Percentiles rank a stretch among this genome's conserved stretches.
These are phyloP conservation scores for Dioctria rufipes DNA, from an alignment of 2,888 invertebrate genomes.

Conservation along the genomic window DNA sequence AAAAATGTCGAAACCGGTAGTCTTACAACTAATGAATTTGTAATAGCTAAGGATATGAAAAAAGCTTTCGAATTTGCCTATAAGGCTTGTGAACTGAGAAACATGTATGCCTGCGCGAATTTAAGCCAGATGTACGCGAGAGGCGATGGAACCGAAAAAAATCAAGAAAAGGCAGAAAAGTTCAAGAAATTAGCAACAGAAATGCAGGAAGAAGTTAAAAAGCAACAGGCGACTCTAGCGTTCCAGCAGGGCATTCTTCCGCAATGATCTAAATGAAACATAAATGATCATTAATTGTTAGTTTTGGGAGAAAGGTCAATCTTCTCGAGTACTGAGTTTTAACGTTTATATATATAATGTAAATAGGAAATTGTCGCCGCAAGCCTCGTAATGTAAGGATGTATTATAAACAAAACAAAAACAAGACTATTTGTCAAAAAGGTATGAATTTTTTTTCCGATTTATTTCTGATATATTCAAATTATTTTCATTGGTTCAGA, in stretches of 20 bases:
- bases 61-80: slow-evolving; percentile 85
- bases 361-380: slow-evolving; percentile 22
- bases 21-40: slow-evolving; percentile 71
- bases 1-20: slow-evolving; percentile 72
- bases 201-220: slow-evolving; percentile 78
- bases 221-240: slow-evolving; percentile 72
- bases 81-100: slow-evolving; percentile 87
- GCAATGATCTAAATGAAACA: too few relatives aligned
- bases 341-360: slow-evolving; percentile 6
- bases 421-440: too few relatives aligned
- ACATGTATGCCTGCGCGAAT: slow-evolving; percentile 92
- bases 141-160: slow-evolving; percentile 87
- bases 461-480: too few relatives aligned
- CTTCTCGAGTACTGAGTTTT: slow-evolving; percentile 15
- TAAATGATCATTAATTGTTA: not conserved
- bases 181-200: slow-evolving; percentile 82
- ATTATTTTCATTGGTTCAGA: too few relatives aligned
- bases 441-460: too few relatives aligned
- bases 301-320: not conserved
- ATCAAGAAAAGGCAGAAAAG: slow-evolving; percentile 79
- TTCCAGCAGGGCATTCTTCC: slow-evolving; percentile 74
- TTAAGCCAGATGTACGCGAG: slow-evolving; percentile 88
- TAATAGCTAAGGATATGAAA: slow-evolving; percentile 78
- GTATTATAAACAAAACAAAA: too few relatives aligned
- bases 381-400: not conserved